Evolutionary conservation across 2,888 invertebrate species (phyloP), one percentile per base, ranked within the genome.

Genomic region (Pristionchus maxplancki): DNA sequence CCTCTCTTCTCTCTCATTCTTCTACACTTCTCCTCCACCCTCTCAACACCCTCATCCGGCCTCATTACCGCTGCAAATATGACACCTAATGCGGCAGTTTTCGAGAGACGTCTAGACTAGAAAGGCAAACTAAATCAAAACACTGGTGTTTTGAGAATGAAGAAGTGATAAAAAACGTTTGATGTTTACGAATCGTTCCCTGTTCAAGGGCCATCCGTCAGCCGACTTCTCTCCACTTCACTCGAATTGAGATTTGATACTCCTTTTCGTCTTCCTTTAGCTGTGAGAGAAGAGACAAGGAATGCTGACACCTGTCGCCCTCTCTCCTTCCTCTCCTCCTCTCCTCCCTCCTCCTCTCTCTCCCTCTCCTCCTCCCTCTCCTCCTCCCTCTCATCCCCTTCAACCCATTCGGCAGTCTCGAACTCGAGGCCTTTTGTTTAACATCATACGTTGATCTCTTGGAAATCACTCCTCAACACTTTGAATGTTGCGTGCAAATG

Each of bases 241-340:
- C 71, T 37, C 44, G 34, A 78, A 44, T 78, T 48, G 78, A 28
- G 78, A 78, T 78, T 78, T 78, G 78, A 78, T 78, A 78, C 78
- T 78, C 83, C 53, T 53, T 83, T 83, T 83, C 83, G 53, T 83
- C 62, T 83, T 83, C 83, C 62, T 37, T 37, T 83, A 83, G 53
- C 53, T 83, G n/a, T n/a, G 62, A 37, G 62, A 50, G 53, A 50
- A 82, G 53, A 82, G 31, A 82, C 48, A 83, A 83, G 53, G 62
- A 83, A 58, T 83, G 58, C 62, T 83, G 53, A 44, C 83, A 58
- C 37, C 34, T 58, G 62, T 53, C 83, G 83, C 44, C 24, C 85
- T 85, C 64, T 40, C 5, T 28, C 34, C 58, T 53, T 28, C 37
- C 40, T 44, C 20, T 40, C 40, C 40, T 40, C 44, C 24, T 31